Conservation (phyloP, 2,113 vertebrate genomes). For the Dryoscopus gambensis region DNA sequence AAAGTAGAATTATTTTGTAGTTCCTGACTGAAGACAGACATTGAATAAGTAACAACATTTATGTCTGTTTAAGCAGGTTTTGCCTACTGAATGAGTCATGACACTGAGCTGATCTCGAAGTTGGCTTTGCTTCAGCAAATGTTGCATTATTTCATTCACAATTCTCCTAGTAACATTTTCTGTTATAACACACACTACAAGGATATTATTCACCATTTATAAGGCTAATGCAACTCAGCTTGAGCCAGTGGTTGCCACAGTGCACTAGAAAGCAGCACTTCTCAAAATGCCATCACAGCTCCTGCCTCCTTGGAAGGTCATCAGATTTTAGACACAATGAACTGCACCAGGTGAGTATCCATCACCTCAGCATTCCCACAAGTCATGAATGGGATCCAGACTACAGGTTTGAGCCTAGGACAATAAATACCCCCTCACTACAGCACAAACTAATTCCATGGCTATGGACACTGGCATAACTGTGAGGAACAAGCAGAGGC, state of each 20-base stretch:
- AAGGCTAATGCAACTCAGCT: neutral
- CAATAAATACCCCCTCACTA: neutral
- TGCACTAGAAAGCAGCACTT: neutral
- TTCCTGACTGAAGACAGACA: neutral
- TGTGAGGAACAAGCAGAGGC: neutral
- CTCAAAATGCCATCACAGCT: neutral
- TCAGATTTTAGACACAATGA: neutral
- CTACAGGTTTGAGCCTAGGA: neutral
- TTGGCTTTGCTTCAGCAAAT: neutral
- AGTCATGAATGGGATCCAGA: neutral
- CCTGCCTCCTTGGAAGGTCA: neutral
- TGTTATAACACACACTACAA: neutral
- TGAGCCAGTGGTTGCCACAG: neutral
- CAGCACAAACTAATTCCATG: neutral
- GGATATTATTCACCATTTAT: neutral
- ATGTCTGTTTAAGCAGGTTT: neutral
- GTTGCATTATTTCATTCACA: neutral
- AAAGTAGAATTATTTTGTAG: neutral
- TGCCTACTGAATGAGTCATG: constrained; percentile 8
- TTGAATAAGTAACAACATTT: neutral
- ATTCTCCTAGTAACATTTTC: neutral
- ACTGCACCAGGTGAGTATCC: neutral
- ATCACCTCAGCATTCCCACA: neutral
- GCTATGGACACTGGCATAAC: neutral
- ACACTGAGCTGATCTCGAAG: neutral